Base-by-base conservation (phyloP, 2,797 vertebrate genomes). In the Harpagifer antarcticus region DNA sequence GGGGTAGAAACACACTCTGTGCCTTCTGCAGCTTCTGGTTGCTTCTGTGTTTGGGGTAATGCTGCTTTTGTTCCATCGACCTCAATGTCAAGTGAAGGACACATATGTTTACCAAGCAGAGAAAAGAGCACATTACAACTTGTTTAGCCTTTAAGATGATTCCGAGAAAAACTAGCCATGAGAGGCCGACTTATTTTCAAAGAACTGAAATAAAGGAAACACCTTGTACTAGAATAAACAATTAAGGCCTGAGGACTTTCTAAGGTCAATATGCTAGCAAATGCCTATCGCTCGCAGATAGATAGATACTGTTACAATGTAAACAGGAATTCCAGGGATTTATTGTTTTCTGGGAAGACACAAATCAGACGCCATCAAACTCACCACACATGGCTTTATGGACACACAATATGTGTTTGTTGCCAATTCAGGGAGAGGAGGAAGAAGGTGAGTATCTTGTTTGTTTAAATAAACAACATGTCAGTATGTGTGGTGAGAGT, bases 41-140 rank as follows among this genome's bases (percentile, higher is more conserved):
- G 62, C 67, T 47, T 56, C 17, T 4, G 54, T 74, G 76, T 89
- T 87, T 84, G 56, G 14, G n/a, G 78, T 83, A 76, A 78, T 13
- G 59, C 65, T 64, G 61, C 58, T 72, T 85, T 82, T 72, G 44
- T 78, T 78, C 65, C 77, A 68, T 78, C 23, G 2, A 2, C 27
- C n/a, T 79, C 74, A 84, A 85, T 82, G 79, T 86, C 85, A 87
- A 72, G 42, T 47, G 13, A 55, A 58, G 53, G 78, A 60, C 20
- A 43, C n/a, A 58, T 80, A 33, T 81, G 71, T 53, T 77, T 45
- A 74, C 42, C 43, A 76, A 68, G 70, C 42, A 79, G 20, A 68
- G 55, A 48, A 68, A 53, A 44, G 53, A 69, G 47, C 15, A 53
- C 11, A 31, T 54, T 68, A 48, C 19, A 74, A 62, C 9, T 47